These are phyloP conservation scores for Pharmacophagus antenor DNA, from an alignment of 2,888 invertebrate species.

Conservation along the genomic window DNA sequence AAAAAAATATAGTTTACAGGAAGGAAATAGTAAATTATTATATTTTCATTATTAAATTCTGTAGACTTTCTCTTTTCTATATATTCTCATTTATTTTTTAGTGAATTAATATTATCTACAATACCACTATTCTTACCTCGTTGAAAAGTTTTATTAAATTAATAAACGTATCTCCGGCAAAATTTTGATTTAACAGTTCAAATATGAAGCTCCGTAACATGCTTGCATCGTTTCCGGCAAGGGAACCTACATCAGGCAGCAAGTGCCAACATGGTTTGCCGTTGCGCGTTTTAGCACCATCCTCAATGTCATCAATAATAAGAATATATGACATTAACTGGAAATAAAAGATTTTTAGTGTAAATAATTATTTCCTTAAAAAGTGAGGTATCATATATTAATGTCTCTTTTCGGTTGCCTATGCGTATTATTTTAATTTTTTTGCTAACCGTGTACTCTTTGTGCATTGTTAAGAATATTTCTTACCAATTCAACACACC, in stretches of 20 bases:
- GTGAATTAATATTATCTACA: too few species aligned
- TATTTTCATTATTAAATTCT: too few species aligned
- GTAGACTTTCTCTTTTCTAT: too few species aligned
- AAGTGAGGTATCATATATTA: too few species aligned
- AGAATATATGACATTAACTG: conserved; percentile 48
- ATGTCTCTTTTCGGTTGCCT: too few species aligned
- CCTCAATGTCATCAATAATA: conserved; percentile 93
- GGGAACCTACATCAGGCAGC: conserved; percentile 80
- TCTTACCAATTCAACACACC: conserved; percentile 93
- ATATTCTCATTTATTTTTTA: too few species aligned
- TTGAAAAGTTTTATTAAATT: conserved; percentile 87
- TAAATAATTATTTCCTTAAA: neutral
- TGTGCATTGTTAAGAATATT: neutral
- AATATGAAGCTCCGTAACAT: conserved; percentile 87
- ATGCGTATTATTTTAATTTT: too few species aligned
- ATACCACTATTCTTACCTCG: conserved; percentile 77
- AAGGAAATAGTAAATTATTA: neutral
- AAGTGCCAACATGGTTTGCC: conserved; percentile 92
- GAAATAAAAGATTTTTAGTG: neutral
- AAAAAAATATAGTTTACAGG: neutral
- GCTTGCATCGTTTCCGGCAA: conserved; percentile 89
- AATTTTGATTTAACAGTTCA: conserved; percentile 84
- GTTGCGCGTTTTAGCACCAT: conserved; percentile 86
- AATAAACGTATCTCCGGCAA: conserved; percentile 83
- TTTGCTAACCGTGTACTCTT: too few species aligned